Percentiles rank a stretch among this genome's conserved stretches.
Evolutionary conservation across 1,140 invertebrate species (phyloP).

Genomic region (Wiebesia pumilae): DNA sequence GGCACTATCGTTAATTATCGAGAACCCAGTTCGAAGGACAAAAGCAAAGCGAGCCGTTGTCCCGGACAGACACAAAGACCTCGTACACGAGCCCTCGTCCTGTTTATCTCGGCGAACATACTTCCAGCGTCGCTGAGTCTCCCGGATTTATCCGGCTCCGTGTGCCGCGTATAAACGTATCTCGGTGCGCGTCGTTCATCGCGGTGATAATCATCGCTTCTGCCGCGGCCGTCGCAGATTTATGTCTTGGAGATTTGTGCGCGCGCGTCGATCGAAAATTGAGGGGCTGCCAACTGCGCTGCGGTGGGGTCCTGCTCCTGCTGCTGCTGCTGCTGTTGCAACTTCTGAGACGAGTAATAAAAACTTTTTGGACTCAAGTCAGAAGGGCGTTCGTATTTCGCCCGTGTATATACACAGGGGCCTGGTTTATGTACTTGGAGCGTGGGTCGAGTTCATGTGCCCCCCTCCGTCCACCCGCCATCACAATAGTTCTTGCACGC

Average conservation of each 20-base stretch:
- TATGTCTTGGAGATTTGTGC: conserved; percentile 20
- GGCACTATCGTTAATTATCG: conserved; percentile 1
- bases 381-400: neutral
- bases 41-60: neutral
- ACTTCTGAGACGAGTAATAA: conserved; percentile 44
- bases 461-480: too few species aligned
- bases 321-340: neutral
- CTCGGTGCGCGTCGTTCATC: conserved; percentile 10
- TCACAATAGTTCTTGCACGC: too few species aligned
- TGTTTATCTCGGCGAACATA: conserved; percentile 20
- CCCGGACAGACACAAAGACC: neutral
- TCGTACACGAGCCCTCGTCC: neutral
- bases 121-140: neutral
- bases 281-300: conserved; percentile 35
- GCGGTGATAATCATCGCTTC: conserved; percentile 43
- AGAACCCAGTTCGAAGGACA: neutral
- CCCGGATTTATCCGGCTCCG: neutral
- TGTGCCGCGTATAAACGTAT: conserved; percentile 13
- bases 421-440: neutral
- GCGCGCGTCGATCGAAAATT: conserved; percentile 36
- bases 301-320: neutral
- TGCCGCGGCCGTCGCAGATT: conserved; percentile 13
- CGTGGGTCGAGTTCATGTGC: neutral
- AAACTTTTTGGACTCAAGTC: conserved; percentile 39
- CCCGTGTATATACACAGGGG: neutral